Conservation (phyloP, 2,888 invertebrate genomes). For the Scrobipalpa atriplicella region DNA sequence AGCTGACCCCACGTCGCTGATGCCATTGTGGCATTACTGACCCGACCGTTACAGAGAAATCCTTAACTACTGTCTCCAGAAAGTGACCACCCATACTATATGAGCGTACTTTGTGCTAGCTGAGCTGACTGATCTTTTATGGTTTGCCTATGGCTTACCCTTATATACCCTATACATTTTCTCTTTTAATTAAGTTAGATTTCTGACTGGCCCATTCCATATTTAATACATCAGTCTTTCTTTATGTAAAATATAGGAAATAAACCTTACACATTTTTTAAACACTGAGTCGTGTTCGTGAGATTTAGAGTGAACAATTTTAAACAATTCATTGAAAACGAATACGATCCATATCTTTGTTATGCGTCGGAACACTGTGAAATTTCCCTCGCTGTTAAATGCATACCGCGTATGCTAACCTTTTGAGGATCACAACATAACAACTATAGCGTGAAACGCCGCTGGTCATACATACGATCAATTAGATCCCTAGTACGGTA, state of each 20-base stretch:
- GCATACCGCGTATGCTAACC: slow-evolving; percentile 52
- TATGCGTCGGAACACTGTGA: slow-evolving; percentile 47
- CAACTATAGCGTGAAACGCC: slow-evolving; percentile 58
- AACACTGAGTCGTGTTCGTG: no score
- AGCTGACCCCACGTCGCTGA: slow-evolving; percentile 30
- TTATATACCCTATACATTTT: no score
- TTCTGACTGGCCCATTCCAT: no score
- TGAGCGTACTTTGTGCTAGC: no score
- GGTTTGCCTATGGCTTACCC: no score
- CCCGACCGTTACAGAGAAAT: neutral
- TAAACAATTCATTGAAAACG: neutral
- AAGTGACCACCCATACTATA: neutral
- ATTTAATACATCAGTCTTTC: no score
- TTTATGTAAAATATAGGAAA: no score
- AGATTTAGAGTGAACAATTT: no score
- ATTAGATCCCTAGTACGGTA: slow-evolving; percentile 36
- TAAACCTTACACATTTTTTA: no score
- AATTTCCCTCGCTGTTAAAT: slow-evolving; percentile 57
- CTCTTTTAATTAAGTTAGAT: no score
- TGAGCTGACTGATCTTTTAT: no score
- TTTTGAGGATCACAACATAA: slow-evolving; percentile 49
- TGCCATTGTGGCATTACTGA: neutral
- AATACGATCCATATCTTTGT: neutral
- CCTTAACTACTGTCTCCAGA: neutral
- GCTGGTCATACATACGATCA: slow-evolving; percentile 53